phyloP scores from a whole-genome alignment of 2,113 vertebrate species.

The Chitala chitala region DNA sequence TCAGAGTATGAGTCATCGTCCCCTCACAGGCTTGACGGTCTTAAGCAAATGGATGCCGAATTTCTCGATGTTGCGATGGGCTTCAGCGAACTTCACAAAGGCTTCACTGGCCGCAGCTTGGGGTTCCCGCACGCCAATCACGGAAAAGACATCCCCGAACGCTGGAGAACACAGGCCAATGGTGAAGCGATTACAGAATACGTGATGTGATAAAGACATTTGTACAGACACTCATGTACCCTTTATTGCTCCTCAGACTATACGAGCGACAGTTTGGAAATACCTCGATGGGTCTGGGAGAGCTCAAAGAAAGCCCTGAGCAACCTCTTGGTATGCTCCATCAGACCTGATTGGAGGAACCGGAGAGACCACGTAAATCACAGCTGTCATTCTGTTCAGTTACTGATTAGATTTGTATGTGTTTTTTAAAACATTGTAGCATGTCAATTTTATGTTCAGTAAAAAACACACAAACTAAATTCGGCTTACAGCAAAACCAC shows the following conservation, averaged over 20 bases:
- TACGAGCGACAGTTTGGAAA: not conserved
- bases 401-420: too few species aligned
- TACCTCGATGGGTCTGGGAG: slow-evolving; percentile 95
- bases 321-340: slow-evolving; percentile 90
- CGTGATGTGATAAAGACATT: not conserved
- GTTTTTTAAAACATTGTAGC: too few species aligned
- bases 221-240: not conserved
- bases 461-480: not conserved
- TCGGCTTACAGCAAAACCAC: not conserved
- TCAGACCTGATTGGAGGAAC: slow-evolving; percentile 74
- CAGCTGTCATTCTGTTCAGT: not conserved
- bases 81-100: slow-evolving; percentile 96
- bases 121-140: slow-evolving; percentile 90
- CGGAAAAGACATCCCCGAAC: slow-evolving; percentile 95
- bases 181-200: slow-evolving; percentile 21
- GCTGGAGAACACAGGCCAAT: slow-evolving; percentile 51
- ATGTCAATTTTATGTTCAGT: not conserved
- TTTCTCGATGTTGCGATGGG: slow-evolving; percentile 95
- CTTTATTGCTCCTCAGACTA: not conserved
- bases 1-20: not conserved
- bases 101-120: slow-evolving; percentile 93
- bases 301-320: slow-evolving; percentile 94
- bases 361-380: not conserved
- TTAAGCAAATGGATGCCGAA: slow-evolving; percentile 92
- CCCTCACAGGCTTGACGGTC: slow-evolving; percentile 90